phyloP scores from a whole-genome alignment of 2,888 invertebrate genomes.

The Philereme vetulata region DNA sequence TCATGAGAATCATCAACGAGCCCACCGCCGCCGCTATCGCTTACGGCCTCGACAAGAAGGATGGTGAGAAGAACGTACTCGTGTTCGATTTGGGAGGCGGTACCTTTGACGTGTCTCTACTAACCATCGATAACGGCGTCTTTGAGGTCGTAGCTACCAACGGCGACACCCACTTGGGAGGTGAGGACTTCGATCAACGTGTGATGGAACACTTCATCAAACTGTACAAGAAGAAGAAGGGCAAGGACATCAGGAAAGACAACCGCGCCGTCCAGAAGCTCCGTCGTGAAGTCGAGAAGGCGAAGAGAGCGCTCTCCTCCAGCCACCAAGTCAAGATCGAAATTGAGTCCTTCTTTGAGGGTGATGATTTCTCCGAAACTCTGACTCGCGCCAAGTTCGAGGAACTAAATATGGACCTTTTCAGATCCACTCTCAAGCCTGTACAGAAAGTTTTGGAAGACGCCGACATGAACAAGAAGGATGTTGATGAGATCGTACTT shows the following conservation, averaged over 20 bases:
- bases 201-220: conserved; percentile 99
- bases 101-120: conserved; percentile 98
- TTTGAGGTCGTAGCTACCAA: conserved; percentile 97
- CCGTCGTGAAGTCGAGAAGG: conserved; percentile 98
- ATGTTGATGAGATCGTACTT: conserved; percentile 98
- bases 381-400: conserved; percentile 99
- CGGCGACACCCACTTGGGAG: conserved; percentile 98
- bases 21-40: conserved; percentile 98
- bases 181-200: conserved; percentile 99
- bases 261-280: conserved; percentile 97
- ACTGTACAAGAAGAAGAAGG: conserved; percentile 99
- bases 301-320: conserved; percentile 97
- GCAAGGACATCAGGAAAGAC: conserved; percentile 97
- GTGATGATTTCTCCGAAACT: conserved; percentile 99
- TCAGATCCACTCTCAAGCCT: conserved; percentile 96
- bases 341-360: conserved; percentile 99
- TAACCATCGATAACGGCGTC: conserved; percentile 99
- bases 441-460: conserved; percentile 98
- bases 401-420: conserved; percentile 97
- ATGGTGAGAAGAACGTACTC: conserved; percentile 98
- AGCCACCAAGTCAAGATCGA: conserved; percentile 98
- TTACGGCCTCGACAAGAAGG: conserved; percentile 98
- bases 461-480: conserved; percentile 99
- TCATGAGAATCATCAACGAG: conserved; percentile 99
- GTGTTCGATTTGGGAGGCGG: conserved; percentile 99